Base-by-base conservation (phyloP, 2,797 vertebrate species). In the Botia kubotai region DNA sequence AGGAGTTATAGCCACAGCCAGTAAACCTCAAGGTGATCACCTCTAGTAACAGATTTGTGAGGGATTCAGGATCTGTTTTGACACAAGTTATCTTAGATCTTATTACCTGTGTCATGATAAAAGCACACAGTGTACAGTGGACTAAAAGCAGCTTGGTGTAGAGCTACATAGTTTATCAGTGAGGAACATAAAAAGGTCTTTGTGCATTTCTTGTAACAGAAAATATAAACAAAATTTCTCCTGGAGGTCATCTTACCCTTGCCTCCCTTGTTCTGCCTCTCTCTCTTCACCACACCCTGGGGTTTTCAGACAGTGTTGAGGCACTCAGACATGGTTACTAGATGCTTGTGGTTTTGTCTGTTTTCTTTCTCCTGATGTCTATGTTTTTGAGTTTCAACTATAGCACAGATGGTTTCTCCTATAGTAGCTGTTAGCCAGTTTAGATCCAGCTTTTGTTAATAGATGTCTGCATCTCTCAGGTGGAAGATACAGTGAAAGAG, bases 101-200 rank as follows among this genome's bases (percentile, higher is more conserved):
- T 10, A 57, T 33, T 14, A 77, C 29, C 29, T 69, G 17, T 53
- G 52, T 57, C 36, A 69, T 57, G 75, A 77, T 68, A 57, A 29
- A 21, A 68, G 33, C 8, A 43, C 39, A 43, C 39, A 43, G 39
- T 10, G 39, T 43, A 43, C 39, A 43, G 39, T 43, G 39, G 39
- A 43, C 39, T 43, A 43, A 43, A 43, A 43, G 8, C 39, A 2
- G 26, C 33, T 33, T 23, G 0, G 19, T 60, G 8, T 23, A 60
- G 17, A 23, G 57, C 11, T 60, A 23, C 12, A 13, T 11, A 21
- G 55, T 21, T 75, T 16, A 52, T 52, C 29, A 11, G 17, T 23
- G 11, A 3, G 60, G n/a, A 52, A 75, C 17, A 53, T 60, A 7
- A 46, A 66, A 65, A 26, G 26, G 39, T 43, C 39, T 43, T 43